Conservation (phyloP, 2,113 vertebrate species). For the Callipepla californica region DNA sequence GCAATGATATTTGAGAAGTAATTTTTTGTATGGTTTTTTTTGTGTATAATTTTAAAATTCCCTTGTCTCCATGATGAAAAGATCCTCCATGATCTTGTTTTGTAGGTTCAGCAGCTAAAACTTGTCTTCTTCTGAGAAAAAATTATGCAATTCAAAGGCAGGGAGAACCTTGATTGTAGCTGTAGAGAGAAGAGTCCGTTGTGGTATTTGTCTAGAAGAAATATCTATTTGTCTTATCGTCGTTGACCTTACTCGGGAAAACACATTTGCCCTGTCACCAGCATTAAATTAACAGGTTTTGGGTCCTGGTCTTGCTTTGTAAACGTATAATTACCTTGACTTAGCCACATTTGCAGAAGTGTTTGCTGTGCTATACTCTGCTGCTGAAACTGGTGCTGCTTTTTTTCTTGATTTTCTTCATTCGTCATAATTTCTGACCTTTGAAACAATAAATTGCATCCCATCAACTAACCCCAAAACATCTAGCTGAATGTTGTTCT, state of each 20-base stretch:
- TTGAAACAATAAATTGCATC: neutral
- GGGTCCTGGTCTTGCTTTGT: neutral
- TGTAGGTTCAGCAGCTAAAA: neutral
- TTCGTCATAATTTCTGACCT: neutral
- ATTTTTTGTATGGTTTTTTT: neutral
- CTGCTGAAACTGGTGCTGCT: neutral
- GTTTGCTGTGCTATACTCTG: neutral
- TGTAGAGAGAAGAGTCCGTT: neutral
- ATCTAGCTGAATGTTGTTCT: neutral
- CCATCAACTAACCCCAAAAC: neutral
- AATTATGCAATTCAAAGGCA: neutral
- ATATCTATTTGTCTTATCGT: neutral
- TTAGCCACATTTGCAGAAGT: neutral
- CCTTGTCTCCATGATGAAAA: neutral
- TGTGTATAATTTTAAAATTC: neutral
- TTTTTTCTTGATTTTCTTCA: neutral
- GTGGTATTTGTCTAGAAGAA: neutral
- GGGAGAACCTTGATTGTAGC: neutral
- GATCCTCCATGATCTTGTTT: rapidly evolving
- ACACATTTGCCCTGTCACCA: neutral
- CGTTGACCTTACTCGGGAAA: neutral
- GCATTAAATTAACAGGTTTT: neutral
- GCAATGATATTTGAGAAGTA: neutral
- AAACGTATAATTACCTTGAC: neutral
- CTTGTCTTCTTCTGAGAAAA: neutral